phyloP scores from a whole-genome alignment of 2,113 vertebrate species.

The Gobius niger region DNA sequence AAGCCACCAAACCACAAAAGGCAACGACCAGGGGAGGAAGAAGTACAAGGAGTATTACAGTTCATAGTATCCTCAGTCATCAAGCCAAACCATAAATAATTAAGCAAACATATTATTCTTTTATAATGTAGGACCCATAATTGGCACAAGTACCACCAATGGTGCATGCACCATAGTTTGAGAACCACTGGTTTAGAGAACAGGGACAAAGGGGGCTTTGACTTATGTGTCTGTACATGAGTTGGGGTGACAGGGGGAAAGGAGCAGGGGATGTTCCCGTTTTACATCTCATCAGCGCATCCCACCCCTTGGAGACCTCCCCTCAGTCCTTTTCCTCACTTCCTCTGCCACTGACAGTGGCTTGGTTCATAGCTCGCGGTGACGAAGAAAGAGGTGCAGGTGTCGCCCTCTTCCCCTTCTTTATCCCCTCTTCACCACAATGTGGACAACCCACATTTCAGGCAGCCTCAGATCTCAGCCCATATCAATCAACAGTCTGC shows the following conservation, averaged over 20 bases:
- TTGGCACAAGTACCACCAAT: no score
- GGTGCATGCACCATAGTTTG: no score
- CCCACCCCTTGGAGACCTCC: slow-evolving; percentile 36
- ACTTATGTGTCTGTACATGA: slow-evolving; percentile 54
- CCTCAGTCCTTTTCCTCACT: slow-evolving; percentile 15
- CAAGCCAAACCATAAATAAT: no score
- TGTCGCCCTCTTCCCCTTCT: slow-evolving; percentile 42
- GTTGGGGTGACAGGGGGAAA: slow-evolving; percentile 30
- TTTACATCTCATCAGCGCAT: slow-evolving; percentile 47
- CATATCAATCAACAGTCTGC: slow-evolving; percentile 76
- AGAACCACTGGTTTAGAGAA: slow-evolving; percentile 34
- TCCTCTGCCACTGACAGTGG: slow-evolving; percentile 35
- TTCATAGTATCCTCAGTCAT: no score
- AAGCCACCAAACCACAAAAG: neutral
- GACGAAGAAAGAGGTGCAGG: slow-evolving; percentile 55
- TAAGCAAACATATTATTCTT: no score
- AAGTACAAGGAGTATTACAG: no score
- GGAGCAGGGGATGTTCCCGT: slow-evolving; percentile 49
- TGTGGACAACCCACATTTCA: slow-evolving; percentile 41
- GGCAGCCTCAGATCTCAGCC: slow-evolving; percentile 61
- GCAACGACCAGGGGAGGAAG: no score
- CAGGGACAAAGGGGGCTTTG: slow-evolving; percentile 59
- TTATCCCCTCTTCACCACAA: slow-evolving; percentile 8
- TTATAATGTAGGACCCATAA: no score
- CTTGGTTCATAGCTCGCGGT: slow-evolving; percentile 43